These are phyloP conservation scores for Sinella curviseta DNA, from an alignment of 1,140 invertebrate genomes.

Conservation along the genomic window DNA sequence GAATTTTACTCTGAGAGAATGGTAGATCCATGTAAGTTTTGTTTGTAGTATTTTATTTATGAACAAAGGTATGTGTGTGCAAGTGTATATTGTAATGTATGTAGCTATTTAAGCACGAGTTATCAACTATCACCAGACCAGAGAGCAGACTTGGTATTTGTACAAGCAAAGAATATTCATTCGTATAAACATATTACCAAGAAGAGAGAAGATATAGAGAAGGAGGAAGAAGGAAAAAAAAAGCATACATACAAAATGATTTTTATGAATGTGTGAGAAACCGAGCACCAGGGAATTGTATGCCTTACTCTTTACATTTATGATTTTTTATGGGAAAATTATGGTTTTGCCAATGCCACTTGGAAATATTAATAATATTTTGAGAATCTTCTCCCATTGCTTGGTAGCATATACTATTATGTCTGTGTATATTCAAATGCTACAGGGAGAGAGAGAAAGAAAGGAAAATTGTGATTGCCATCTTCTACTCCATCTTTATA, in stretches of 20 bases:
- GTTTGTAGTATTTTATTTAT: no score
- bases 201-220: no score
- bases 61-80: neutral
- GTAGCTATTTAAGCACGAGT: neutral
- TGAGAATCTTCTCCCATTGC: neutral
- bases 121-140: neutral
- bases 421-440: neutral
- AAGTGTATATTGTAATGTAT: neutral
- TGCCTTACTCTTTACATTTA: conserved; percentile 8
- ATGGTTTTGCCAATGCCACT: conserved; percentile 18
- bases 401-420: neutral
- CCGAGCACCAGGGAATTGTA: conserved; percentile 6
- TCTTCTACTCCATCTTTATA: neutral
- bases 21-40: no score
- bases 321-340: conserved; percentile 25
- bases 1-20: no score
- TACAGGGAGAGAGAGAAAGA: neutral
- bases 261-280: conserved; percentile 22
- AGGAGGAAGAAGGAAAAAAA: neutral
- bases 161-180: no score
- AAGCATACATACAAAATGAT: neutral
- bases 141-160: neutral
- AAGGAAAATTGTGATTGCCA: conserved; percentile 10
- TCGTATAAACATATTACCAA: no score
- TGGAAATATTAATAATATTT: conserved; percentile 23